Conservation (phyloP, 2,888 invertebrate genomes). For the Oligia fasciuncula region DNA sequence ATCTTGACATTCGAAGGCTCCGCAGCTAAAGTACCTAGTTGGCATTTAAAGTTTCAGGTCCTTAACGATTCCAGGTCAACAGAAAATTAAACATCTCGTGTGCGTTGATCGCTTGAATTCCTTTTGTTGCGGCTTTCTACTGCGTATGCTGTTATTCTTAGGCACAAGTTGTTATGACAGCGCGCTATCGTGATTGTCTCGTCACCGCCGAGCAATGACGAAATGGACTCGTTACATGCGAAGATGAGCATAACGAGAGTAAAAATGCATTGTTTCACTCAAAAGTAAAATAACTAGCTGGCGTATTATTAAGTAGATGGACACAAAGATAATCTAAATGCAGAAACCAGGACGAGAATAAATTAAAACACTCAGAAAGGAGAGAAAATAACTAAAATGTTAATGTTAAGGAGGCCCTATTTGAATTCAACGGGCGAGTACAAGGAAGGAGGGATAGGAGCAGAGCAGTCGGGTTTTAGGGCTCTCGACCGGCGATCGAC, state of each 20-base stretch:
- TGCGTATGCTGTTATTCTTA: constrained; percentile 53
- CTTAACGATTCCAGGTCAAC: constrained; percentile 27
- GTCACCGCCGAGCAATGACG: constrained; percentile 66
- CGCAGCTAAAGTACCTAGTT: not conserved
- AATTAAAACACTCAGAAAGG: constrained; percentile 67
- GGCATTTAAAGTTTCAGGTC: constrained; percentile 16
- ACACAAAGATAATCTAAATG: constrained; percentile 45
- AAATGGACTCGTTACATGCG: constrained; percentile 69
- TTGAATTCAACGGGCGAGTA: constrained; percentile 82
- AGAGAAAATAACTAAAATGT: constrained; percentile 75
- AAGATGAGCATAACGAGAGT: constrained; percentile 67
- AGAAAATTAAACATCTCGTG: constrained; percentile 23
- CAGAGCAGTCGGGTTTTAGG: constrained; percentile 80
- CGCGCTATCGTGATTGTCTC: constrained; percentile 59
- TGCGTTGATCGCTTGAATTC: constrained; percentile 12
- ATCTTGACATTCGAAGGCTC: constrained; percentile 28
- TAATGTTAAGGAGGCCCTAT: constrained; percentile 76
- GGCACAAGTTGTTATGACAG: constrained; percentile 62
- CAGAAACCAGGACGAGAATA: constrained; percentile 68
- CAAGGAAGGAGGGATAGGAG: constrained; percentile 69
- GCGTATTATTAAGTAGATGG: constrained; percentile 48
- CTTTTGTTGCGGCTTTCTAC: constrained; percentile 44
- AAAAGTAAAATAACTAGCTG: constrained; percentile 59
- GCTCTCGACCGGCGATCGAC: constrained; percentile 85
- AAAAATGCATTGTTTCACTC: constrained; percentile 62